Evolutionary conservation across 2,797 vertebrate genomes (phyloP).

Genomic region (Enteromius argenteus): DNA sequence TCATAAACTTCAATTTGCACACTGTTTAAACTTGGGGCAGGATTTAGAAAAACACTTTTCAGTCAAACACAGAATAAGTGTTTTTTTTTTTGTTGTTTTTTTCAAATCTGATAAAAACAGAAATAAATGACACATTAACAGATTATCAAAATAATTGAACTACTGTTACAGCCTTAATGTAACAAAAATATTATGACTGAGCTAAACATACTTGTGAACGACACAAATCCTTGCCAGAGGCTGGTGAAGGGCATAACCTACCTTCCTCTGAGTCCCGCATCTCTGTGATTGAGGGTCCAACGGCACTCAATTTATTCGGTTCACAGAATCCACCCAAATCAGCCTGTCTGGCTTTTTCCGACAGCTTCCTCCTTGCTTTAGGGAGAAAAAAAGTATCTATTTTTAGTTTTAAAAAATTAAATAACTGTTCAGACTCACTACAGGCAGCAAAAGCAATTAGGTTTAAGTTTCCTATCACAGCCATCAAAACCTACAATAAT

Average conservation of each 20-base stretch:
- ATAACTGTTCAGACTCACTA: background rate
- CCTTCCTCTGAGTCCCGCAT: constrained; percentile 92
- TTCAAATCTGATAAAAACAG: background rate
- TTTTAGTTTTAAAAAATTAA: constrained; percentile 11
- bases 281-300: constrained; percentile 76
- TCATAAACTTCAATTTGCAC: background rate
- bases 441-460: constrained; percentile 12
- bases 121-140: background rate
- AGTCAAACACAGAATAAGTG: background rate
- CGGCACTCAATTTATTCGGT: constrained; percentile 76
- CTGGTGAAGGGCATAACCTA: constrained; percentile 60
- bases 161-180: no score
- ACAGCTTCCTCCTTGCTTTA: constrained; percentile 76
- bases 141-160: background rate
- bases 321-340: constrained; percentile 74
- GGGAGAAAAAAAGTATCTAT: constrained; percentile 54
- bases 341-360: constrained; percentile 75
- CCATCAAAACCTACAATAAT: background rate
- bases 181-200: background rate
- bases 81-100: background rate
- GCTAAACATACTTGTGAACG: background rate
- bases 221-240: background rate
- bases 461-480: background rate
- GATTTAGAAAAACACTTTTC: background rate
- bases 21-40: background rate